Conservation (phyloP, 2,113 vertebrate genomes). For the Passer domesticus region DNA sequence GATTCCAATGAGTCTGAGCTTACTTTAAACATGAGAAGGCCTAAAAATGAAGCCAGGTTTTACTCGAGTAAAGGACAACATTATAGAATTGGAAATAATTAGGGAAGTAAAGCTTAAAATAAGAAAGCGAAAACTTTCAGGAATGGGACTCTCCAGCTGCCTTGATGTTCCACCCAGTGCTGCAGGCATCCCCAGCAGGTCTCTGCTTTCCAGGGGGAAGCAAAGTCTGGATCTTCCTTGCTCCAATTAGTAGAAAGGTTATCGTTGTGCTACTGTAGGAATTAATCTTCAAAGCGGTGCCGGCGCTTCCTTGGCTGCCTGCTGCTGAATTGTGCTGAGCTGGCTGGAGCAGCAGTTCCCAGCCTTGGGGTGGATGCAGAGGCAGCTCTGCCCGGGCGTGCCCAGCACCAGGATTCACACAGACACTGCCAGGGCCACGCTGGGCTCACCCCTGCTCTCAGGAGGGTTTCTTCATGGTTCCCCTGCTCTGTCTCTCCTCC, state of each 20-base stretch:
- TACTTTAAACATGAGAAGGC: not conserved
- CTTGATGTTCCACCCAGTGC: not conserved
- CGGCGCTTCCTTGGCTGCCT: not conserved
- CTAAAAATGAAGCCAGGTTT: not conserved
- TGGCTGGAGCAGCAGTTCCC: not conserved
- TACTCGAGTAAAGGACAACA: accelerated
- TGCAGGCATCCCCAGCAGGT: not conserved
- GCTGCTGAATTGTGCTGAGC: not conserved
- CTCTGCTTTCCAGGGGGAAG: not conserved
- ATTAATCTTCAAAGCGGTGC: not conserved
- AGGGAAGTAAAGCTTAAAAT: not conserved
- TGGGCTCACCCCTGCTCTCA: not conserved
- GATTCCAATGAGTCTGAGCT: not conserved
- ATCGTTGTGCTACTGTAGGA: not conserved
- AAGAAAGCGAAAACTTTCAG: not conserved
- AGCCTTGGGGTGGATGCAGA: not conserved
- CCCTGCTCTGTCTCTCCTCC: not conserved
- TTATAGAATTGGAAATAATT: not conserved
- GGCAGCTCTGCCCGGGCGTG: not conserved
- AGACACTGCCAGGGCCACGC: not conserved
- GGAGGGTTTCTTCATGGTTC: not conserved
- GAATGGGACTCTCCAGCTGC: not conserved
- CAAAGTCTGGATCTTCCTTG: not conserved
- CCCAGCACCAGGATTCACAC: accelerated
- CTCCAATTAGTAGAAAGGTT: constrained; percentile 21